phyloP scores from a whole-genome alignment of 2,888 invertebrate genomes.

The Pandemis cinnamomeana region DNA sequence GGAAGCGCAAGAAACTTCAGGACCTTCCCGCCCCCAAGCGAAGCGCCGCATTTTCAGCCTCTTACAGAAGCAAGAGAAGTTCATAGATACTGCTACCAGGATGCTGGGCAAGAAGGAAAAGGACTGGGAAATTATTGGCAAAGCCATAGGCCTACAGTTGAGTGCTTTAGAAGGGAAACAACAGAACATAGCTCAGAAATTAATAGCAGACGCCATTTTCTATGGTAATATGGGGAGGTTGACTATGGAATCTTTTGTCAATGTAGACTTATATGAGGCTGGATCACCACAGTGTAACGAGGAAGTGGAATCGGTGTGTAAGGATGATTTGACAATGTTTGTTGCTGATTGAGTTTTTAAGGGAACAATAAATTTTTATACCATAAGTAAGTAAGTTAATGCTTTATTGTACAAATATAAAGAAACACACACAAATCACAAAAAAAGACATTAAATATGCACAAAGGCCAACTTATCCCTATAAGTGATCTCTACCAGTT shows the following conservation, averaged over 20 bases:
- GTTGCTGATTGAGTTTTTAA: too few relatives aligned
- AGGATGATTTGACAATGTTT: neutral
- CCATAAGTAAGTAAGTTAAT: too few relatives aligned
- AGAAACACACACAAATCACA: too few relatives aligned
- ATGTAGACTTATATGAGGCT: neutral
- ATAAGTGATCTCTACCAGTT: too few relatives aligned
- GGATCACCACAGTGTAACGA: neutral
- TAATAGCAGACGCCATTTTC: slow-evolving; percentile 28
- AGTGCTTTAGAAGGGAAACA: neutral
- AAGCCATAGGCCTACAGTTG: slow-evolving; percentile 21
- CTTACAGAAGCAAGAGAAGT: slow-evolving; percentile 6
- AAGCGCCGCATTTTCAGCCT: neutral
- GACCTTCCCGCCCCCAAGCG: neutral
- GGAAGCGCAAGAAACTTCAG: neutral
- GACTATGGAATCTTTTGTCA: neutral
- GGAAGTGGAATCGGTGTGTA: neutral
- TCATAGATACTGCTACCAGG: neutral
- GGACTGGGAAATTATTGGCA: slow-evolving; percentile 35
- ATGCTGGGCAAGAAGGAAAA: slow-evolving; percentile 4
- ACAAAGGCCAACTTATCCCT: too few relatives aligned
- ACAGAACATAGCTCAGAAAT: slow-evolving; percentile 21
- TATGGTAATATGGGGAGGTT: slow-evolving; percentile 24
- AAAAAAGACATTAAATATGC: too few relatives aligned
- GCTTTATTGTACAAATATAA: too few relatives aligned
- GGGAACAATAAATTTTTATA: too few relatives aligned